Conservation (phyloP, 1,140 invertebrate genomes). For the Neodiprion virginianus region DNA sequence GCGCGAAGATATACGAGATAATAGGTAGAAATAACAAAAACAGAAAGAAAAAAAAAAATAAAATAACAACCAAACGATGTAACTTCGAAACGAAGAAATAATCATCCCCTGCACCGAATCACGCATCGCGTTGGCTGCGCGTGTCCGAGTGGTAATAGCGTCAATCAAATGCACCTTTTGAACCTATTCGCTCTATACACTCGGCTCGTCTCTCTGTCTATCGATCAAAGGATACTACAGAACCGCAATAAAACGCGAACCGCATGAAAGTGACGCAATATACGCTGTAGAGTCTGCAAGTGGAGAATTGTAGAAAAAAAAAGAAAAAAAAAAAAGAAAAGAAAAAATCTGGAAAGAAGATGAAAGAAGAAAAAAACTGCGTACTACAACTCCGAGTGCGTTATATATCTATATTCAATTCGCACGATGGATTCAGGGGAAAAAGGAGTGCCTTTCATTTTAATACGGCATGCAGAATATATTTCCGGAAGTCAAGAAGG, state of each 20-base stretch:
- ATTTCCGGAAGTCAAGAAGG: no score
- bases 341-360: slow-evolving; percentile 10
- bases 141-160: not conserved
- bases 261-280: slow-evolving; percentile 4
- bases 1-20: not conserved
- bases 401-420: no score
- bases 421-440: no score
- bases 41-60: no score
- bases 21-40: not conserved
- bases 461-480: no score
- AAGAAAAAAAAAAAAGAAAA: not conserved
- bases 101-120: not conserved
- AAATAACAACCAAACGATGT: not conserved
- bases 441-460: no score
- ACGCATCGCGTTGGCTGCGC: not conserved
- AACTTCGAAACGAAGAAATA: no score
- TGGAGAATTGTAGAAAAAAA: not conserved
- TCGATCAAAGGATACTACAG: no score
- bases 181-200: not conserved
- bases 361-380: slow-evolving; percentile 1
- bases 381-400: no score
- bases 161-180: slow-evolving; percentile 5
- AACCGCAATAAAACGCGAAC: no score
- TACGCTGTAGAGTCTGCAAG: not conserved
- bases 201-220: no score